Percentiles rank a stretch among this genome's conserved stretches.
Conservation (phyloP, 2,113 vertebrate genomes). For the Epinephelus fuscoguttatus region DNA sequence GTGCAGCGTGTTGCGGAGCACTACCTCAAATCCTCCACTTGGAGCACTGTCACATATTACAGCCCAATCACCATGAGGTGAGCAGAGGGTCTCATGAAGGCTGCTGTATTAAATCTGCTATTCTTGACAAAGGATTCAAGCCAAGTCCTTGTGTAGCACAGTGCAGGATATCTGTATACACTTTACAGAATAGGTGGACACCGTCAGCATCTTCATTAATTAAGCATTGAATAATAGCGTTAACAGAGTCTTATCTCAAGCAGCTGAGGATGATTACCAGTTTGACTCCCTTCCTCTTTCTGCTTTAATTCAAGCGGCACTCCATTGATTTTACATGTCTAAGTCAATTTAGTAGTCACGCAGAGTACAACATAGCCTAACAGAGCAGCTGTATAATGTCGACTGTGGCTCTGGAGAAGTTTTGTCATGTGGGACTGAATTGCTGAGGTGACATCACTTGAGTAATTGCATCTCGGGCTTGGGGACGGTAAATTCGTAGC, state of each 20-base stretch:
- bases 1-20: slow-evolving; percentile 63
- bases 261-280: background rate
- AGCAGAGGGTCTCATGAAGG: background rate
- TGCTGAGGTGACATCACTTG: background rate
- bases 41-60: slow-evolving; percentile 60
- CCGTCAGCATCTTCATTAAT: background rate
- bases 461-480: background rate
- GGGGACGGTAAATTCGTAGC: background rate
- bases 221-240: background rate
- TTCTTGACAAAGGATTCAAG: background rate
- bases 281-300: background rate
- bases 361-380: background rate
- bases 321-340: background rate
- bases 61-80: slow-evolving; percentile 20
- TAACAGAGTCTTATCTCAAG: background rate
- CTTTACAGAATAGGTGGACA: background rate
- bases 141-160: background rate
- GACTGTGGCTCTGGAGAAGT: background rate
- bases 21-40: slow-evolving; percentile 70
- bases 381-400: background rate
- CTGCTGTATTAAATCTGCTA: background rate
- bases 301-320: background rate
- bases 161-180: background rate
- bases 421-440: background rate
- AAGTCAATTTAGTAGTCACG: background rate